These are phyloP conservation scores for Apis mellifera DNA, from an alignment of 1,140 invertebrate species.

Conservation along the genomic window Amel_HAv3.1 CM009940.2:8594001-8594500, in stretches of 20 bases:
- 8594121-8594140: too few relatives aligned
- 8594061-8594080: conserved; percentile 92
- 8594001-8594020: conserved; percentile 87
- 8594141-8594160: background rate
- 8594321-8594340: conserved; percentile 64
- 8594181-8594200: conserved; percentile 83
- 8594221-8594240: conserved; percentile 78
- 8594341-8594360: conserved; percentile 63
- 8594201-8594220: conserved; percentile 85
- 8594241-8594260: conserved; percentile 85
- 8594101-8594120: conserved; percentile 85
- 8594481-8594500: conserved; percentile 87
- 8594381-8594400: conserved; percentile 2
- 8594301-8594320: conserved; percentile 53
- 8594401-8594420: conserved; percentile 74
- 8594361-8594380: conserved; percentile 27
- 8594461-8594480: conserved; percentile 88
- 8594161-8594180: background rate
- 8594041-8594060: conserved; percentile 79
- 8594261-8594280: conserved; percentile 74
- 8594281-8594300: conserved; percentile 59
- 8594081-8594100: conserved; percentile 95
- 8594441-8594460: conserved; percentile 91
- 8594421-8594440: conserved; percentile 91
- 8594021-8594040: conserved; percentile 85